Percentiles rank a stretch among this genome's conserved stretches.
Evolutionary conservation across 2,113 vertebrate species (phyloP).

Genomic region (Hystrix cristata): DNA sequence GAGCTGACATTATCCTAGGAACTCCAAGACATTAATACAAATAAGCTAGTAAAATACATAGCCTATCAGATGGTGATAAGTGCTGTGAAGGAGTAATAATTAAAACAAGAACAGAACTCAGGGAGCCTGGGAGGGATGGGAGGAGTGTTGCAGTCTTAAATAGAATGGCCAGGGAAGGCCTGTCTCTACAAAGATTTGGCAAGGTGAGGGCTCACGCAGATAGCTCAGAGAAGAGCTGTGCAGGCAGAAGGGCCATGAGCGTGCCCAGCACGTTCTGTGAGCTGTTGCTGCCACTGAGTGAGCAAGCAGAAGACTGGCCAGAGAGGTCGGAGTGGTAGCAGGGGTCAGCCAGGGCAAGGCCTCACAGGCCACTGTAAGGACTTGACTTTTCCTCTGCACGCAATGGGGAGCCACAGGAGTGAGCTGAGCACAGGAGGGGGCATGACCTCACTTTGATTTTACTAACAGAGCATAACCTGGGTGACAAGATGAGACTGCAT

Average conservation of each 20-base stretch:
- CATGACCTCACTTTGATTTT: slow-evolving; percentile 49
- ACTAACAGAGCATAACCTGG: background rate
- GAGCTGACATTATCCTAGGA: background rate
- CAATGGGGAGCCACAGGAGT: background rate
- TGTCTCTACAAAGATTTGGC: background rate
- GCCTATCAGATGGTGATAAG: background rate
- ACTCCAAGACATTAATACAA: background rate
- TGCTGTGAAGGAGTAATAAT: background rate
- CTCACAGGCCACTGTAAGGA: background rate
- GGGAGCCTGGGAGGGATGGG: too few species aligned
- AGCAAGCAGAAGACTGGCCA: background rate
- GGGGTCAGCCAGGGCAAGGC: background rate
- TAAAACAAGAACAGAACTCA: background rate
- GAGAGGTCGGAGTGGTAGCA: background rate
- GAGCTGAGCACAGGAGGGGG: background rate
- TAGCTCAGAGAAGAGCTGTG: background rate
- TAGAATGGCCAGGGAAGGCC: background rate
- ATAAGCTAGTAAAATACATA: background rate
- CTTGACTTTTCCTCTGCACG: background rate
- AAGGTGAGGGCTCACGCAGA: background rate
- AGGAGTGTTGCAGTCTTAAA: background rate
- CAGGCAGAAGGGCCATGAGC: background rate
- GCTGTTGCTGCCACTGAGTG: background rate
- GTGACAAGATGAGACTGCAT: background rate
- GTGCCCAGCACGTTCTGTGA: rapidly evolving